Evolutionary conservation across 2,113 vertebrate genomes (phyloP), one percentile per base, ranked within the genome.

Genomic region (Oenanthe melanoleuca): DNA sequence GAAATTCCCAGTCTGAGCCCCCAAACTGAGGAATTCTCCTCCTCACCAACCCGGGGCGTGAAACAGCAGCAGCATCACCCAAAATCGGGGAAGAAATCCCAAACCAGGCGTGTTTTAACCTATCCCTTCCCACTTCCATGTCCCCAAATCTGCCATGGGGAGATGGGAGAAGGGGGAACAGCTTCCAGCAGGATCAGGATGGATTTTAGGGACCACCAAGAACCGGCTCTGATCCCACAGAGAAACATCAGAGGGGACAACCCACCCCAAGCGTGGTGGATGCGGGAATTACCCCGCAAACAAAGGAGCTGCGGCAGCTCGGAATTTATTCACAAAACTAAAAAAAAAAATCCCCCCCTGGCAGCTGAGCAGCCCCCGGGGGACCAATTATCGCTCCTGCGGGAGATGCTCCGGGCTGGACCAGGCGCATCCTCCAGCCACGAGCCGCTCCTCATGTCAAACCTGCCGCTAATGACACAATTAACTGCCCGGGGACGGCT

Each of bases 331-430:
- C 97, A 31, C 28, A 0, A 80, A 64, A 86, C 97, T 93, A 59
- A 96, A 80, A 79, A 83, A 93, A 44, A 44, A 45, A 45, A 45
- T 44, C 96, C 90, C 95, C 97, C 93, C 77, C 93, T 96, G 98
- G 98, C 98, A 98, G 97, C 96, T 65, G 96, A 95, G 84, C 61
- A 96, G 53, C 86, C 61, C 96, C 98, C 15, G 23, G 98, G 98
- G 98, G 98, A 98, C 98, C 98, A 99, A 99, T 99, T 99, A 99
- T 92, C 93, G 95, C 91, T 97, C 97, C 95, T 65, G 2, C 1
- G 95, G 96, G 97, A 80, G 86, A 87, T 22, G 67, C 94, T 97
- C 92, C 40, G 70, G 74, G 89, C 92, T 0, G 84, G 57, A 94
- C 93, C 96, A 66, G 96, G 81, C 74, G 40, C 74, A 74, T 95